Evolutionary conservation across 1,140 invertebrate species (phyloP).

Genomic region (Drosophila sechellia): DNA sequence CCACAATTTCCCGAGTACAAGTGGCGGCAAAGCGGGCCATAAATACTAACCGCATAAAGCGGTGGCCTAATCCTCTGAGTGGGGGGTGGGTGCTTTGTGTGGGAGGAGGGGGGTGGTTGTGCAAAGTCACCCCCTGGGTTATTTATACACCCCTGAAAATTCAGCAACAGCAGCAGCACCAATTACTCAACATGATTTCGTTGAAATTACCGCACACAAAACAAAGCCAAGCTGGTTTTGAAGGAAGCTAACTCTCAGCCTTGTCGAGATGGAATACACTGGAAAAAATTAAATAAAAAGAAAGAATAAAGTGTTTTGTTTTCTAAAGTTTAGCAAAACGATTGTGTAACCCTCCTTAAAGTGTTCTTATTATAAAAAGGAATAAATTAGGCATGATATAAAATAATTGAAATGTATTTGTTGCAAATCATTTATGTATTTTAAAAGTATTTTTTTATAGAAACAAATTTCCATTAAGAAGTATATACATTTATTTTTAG

Average conservation of each 20-base stretch:
- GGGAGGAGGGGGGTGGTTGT: background rate
- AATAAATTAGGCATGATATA: too few relatives aligned
- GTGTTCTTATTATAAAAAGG: too few relatives aligned
- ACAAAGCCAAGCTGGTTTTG: constrained; percentile 42
- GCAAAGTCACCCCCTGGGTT: constrained; percentile 61
- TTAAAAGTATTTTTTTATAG: too few relatives aligned
- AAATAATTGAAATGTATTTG: too few relatives aligned
- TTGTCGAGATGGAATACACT: constrained; percentile 17
- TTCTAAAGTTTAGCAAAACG: too few relatives aligned
- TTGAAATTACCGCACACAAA: constrained; percentile 78
- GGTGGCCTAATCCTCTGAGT: constrained; percentile 67
- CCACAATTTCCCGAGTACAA: constrained; percentile 61
- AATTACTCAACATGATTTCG: constrained; percentile 85
- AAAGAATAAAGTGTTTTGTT: background rate
- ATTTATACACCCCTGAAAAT: constrained; percentile 68
- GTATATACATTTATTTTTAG: background rate
- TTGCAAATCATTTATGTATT: too few relatives aligned
- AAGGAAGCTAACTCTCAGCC: constrained; percentile 54
- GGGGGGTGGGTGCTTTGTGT: background rate
- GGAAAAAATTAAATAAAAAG: background rate
- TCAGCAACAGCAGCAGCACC: constrained; percentile 52
- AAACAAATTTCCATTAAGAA: background rate
- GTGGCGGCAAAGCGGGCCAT: constrained; percentile 65
- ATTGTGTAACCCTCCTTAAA: too few relatives aligned
- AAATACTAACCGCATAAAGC: constrained; percentile 84